Evolutionary conservation across 2,888 invertebrate species (phyloP).

Genomic region (Steromphala cineraria): DNA sequence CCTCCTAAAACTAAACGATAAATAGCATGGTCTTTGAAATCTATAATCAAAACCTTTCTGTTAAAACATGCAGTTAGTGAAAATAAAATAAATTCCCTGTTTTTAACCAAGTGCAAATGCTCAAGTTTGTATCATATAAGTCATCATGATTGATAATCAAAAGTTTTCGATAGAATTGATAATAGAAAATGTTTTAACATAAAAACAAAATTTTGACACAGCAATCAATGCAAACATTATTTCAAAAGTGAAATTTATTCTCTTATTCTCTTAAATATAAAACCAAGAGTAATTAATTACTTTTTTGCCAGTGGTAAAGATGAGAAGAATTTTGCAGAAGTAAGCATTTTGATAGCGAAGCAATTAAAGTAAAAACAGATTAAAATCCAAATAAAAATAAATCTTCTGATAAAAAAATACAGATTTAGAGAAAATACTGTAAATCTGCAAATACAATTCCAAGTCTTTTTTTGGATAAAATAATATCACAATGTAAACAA

Average conservation of each 20-base stretch:
- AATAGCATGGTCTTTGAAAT: too few species aligned
- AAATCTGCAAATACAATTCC: neutral
- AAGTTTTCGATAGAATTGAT: too few species aligned
- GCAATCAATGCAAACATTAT: too few species aligned
- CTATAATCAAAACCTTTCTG: too few species aligned
- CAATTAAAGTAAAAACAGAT: neutral
- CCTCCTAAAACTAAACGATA: neutral
- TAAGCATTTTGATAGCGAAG: neutral
- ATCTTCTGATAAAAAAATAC: neutral
- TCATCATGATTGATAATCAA: neutral
- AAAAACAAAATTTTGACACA: neutral
- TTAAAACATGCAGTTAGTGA: constrained; percentile 6
- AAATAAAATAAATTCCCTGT: neutral
- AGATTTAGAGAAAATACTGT: neutral
- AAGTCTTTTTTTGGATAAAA: too few species aligned
- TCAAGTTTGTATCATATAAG: constrained; percentile 9
- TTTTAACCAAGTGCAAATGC: neutral
- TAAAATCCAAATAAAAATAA: neutral
- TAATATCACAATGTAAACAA: neutral
- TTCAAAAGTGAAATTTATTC: too few species aligned
- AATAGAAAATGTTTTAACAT: neutral
- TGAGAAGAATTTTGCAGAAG: neutral
- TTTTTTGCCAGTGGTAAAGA: too few species aligned
- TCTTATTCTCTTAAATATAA: too few species aligned
- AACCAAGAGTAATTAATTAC: too few species aligned